Percentiles rank a stretch among this genome's conserved stretches.
Conservation (phyloP, 2,888 invertebrate genomes). For the Cephus nigrinus region DNA sequence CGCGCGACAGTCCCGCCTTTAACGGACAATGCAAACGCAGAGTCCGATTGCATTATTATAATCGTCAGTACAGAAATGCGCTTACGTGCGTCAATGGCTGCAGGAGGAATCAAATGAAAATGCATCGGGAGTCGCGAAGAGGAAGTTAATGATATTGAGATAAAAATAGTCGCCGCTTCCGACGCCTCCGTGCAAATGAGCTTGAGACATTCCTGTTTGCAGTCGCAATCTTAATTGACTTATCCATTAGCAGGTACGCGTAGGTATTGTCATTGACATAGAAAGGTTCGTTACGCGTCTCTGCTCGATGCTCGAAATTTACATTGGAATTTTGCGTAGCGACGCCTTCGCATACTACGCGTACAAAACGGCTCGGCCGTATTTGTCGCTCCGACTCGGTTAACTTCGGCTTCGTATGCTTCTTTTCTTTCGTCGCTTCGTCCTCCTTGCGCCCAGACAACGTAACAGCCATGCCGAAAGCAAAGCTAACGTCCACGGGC, state of each 20-base stretch:
- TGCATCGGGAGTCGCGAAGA: neutral
- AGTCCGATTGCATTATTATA: neutral
- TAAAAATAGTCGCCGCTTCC: neutral
- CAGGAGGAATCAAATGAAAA: neutral
- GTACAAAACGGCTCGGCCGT: neutral
- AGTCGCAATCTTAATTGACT: neutral
- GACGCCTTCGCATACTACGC: neutral
- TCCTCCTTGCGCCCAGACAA: neutral
- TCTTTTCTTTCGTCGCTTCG: neutral
- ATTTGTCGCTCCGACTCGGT: neutral
- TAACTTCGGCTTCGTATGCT: neutral
- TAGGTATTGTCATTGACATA: neutral
- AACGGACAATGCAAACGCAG: neutral
- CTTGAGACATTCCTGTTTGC: neutral
- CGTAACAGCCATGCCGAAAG: neutral
- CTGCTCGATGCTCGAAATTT: neutral
- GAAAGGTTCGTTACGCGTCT: neutral
- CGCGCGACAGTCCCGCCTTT: neutral
- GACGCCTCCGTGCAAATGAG: neutral
- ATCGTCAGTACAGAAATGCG: neutral
- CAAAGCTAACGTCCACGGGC: neutral
- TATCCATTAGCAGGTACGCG: neutral
- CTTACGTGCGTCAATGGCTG: neutral
- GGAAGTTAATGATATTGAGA: neutral
- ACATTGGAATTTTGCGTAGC: neutral